A percentile compares a stretch with the other conserved stretches of the same genome.
Evolutionary conservation across 2,797 vertebrate genomes (phyloP).

Genomic region (Sebastes taczanowskii): DNA sequence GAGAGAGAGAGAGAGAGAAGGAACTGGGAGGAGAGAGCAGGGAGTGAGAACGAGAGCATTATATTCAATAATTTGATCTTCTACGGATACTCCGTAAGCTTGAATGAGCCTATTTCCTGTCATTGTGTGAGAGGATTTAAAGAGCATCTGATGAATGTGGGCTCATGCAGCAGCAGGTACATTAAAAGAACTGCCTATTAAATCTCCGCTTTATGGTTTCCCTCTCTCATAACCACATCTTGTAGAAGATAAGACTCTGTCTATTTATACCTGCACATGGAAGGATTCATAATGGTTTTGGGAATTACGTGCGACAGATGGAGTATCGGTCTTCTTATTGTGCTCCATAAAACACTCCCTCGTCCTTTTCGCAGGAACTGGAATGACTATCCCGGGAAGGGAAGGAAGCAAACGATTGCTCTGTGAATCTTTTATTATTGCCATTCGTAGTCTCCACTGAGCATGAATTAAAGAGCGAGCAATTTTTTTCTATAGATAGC

Average conservation of each 20-base stretch:
- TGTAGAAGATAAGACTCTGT: conserved; percentile 25
- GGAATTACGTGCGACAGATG: conserved; percentile 55
- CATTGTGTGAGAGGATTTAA: conserved; percentile 57
- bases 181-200: conserved; percentile 49
- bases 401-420: conserved; percentile 25
- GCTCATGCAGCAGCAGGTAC: conserved; percentile 50
- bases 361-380: conserved; percentile 19
- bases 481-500: conserved; percentile 52
- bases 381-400: conserved; percentile 4
- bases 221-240: conserved; percentile 33
- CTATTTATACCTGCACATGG: conserved; percentile 26
- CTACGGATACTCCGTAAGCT: conserved; percentile 38
- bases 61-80: conserved; percentile 64
- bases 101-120: conserved; percentile 59
- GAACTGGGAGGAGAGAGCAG: neutral
- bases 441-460: conserved; percentile 39
- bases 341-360: conserved; percentile 29
- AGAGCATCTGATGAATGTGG: conserved; percentile 54
- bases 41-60: conserved; percentile 28
- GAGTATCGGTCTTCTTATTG: conserved; percentile 18
- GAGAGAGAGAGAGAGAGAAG: neutral
- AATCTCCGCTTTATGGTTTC: conserved; percentile 30
- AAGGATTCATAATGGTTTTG: conserved; percentile 25
- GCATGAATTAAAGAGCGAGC: conserved; percentile 37
- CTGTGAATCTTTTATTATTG: conserved; percentile 43